These are phyloP conservation scores for Periophthalmodon schlosseri DNA, from an alignment of 2,113 vertebrate species.

Conservation along the genomic window DNA sequence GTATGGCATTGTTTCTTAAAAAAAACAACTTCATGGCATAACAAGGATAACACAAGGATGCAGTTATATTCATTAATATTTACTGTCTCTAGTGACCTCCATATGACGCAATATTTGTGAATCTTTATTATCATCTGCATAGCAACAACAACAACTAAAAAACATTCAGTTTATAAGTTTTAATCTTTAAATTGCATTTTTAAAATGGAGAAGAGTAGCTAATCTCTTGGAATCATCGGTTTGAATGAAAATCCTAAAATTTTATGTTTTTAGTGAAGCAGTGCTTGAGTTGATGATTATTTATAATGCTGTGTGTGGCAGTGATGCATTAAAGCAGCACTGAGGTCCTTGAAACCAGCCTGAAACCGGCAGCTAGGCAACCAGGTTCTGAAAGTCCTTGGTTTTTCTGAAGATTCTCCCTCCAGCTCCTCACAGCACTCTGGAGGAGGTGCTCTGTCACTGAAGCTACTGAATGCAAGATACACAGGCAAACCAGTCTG, in stretches of 20 bases:
- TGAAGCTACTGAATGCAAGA: conserved; percentile 4
- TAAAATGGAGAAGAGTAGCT: too few species aligned
- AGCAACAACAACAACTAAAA: too few species aligned
- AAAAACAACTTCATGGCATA: too few species aligned
- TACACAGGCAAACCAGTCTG: conserved; percentile 19
- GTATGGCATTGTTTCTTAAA: too few species aligned
- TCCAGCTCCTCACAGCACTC: conserved; percentile 17
- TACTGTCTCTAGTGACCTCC: too few species aligned
- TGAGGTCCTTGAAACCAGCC: conserved; percentile 33
- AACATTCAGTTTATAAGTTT: too few species aligned
- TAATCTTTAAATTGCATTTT: too few species aligned
- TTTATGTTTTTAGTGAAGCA: background rate
- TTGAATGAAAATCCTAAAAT: background rate
- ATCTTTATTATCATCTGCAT: too few species aligned
- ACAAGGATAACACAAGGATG: too few species aligned
- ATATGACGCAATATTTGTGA: too few species aligned
- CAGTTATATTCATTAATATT: too few species aligned
- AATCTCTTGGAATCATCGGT: background rate
- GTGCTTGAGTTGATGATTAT: conserved; percentile 1
- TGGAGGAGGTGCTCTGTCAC: conserved; percentile 26
- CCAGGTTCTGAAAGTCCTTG: conserved; percentile 41
- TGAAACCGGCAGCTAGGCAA: conserved; percentile 72
- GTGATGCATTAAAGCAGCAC: conserved; percentile 12
- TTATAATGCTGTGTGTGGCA: background rate
- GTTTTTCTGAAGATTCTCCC: conserved; percentile 35